Evolutionary conservation across 2,113 vertebrate genomes (phyloP).

Genomic region (Prunella fulvescens): DNA sequence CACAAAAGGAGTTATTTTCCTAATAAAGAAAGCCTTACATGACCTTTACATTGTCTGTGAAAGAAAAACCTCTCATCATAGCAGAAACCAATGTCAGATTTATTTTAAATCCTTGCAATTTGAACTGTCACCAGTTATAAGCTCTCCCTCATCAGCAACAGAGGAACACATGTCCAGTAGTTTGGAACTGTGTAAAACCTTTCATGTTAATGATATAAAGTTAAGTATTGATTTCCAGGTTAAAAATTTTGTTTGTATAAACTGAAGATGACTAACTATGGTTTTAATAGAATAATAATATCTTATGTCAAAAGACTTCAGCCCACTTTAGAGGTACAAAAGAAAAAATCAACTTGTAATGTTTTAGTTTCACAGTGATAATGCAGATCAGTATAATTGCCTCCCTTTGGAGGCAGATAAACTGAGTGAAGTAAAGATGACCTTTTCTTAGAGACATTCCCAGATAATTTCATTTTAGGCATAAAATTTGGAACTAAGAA

Average conservation of each 20-base stretch:
- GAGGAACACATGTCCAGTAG: not conserved
- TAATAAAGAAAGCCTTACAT: not conserved
- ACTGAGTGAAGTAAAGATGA: not conserved
- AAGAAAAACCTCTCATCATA: not conserved
- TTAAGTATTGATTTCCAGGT: constrained; percentile 9
- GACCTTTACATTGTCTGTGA: not conserved
- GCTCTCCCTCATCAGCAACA: not conserved
- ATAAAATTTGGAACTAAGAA: not conserved
- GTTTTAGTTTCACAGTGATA: not conserved
- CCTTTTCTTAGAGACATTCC: not conserved
- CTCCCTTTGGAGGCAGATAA: not conserved
- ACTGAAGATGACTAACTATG: not conserved
- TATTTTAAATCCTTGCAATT: constrained; percentile 18
- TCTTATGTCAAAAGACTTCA: not conserved
- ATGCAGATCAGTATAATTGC: not conserved
- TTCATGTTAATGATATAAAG: constrained; percentile 9
- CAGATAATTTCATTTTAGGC: not conserved
- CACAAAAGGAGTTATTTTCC: not conserved
- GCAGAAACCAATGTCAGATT: not conserved
- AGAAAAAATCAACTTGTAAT: not conserved
- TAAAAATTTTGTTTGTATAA: not conserved
- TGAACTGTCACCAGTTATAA: not conserved
- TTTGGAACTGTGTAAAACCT: not conserved
- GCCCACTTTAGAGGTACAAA: not conserved
- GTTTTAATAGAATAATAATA: not conserved